phyloP scores from a whole-genome alignment of 1,140 invertebrate species.

The Neomicropteryx cornuta region DNA sequence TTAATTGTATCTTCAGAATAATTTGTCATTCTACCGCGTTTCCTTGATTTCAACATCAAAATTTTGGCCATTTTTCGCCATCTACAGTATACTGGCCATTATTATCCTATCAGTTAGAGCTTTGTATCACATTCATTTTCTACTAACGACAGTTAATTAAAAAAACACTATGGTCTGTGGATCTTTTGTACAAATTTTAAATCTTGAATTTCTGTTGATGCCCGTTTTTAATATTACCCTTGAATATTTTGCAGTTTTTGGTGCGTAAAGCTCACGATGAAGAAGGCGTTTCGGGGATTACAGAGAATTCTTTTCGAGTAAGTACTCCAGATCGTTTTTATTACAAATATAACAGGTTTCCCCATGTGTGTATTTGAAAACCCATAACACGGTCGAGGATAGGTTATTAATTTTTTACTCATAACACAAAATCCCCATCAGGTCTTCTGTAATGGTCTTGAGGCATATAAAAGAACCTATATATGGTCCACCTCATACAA shows the following conservation, averaged over 20 bases:
- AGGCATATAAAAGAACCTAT: too few relatives aligned
- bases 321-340: constrained; percentile 16
- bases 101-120: constrained; percentile 5
- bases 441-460: too few relatives aligned
- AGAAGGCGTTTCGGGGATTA: constrained; percentile 53
- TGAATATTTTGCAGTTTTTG: constrained; percentile 42
- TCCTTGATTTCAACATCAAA: too few relatives aligned
- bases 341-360: neutral
- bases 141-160: constrained; percentile 8
- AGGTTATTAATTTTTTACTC: too few relatives aligned
- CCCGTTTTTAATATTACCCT: constrained; percentile 4
- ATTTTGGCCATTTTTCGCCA: constrained; percentile 9
- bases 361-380: too few relatives aligned
- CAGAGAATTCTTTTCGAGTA: constrained; percentile 48
- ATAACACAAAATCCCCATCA: too few relatives aligned
- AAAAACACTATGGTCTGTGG: constrained; percentile 5
- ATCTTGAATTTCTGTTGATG: constrained; percentile 5
- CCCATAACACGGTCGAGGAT: too few relatives aligned
- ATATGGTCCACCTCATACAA: too few relatives aligned
- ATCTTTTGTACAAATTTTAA: constrained; percentile 1
- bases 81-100: constrained; percentile 12
- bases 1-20: too few relatives aligned
- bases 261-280: constrained; percentile 49
- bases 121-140: constrained; percentile 6
- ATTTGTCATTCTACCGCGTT: too few relatives aligned